Conservation (phyloP, 2,113 vertebrate genomes). For the Axis porcinus region DNA sequence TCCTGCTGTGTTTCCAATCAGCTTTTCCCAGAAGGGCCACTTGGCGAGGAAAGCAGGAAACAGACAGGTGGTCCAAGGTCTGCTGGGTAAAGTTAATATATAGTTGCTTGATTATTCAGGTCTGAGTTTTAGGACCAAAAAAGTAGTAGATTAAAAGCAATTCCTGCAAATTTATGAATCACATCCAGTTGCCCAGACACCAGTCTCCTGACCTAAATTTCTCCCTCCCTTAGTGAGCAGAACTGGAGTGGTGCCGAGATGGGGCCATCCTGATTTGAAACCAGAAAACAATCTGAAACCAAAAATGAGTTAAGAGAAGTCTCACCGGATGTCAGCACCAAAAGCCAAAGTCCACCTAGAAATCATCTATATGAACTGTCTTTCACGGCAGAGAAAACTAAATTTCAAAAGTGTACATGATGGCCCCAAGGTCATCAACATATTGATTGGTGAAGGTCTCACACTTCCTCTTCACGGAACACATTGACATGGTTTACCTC, state of each 20-base stretch:
- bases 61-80: slow-evolving; percentile 61
- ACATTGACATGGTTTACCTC: not conserved
- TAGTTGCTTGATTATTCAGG: slow-evolving; percentile 54
- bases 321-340: not conserved
- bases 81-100: slow-evolving; percentile 61
- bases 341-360: not conserved
- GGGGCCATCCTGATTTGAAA: not conserved
- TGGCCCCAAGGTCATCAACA: not conserved
- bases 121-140: slow-evolving; percentile 25
- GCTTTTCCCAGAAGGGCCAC: slow-evolving; percentile 51
- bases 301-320: not conserved
- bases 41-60: slow-evolving; percentile 61
- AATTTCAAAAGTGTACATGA: not conserved
- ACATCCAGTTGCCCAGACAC: slow-evolving; percentile 41
- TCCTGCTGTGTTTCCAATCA: slow-evolving; percentile 64
- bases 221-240: slow-evolving; percentile 43
- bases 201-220: slow-evolving; percentile 55
- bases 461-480: not conserved
- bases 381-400: not conserved
- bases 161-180: slow-evolving; percentile 56
- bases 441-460: not conserved
- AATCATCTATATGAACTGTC: not conserved
- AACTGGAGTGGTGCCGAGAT: slow-evolving; percentile 4
- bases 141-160: slow-evolving; percentile 54
- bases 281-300: not conserved